Conservation (phyloP, 2,113 vertebrate genomes). For the Burhinus oedicnemus region DNA sequence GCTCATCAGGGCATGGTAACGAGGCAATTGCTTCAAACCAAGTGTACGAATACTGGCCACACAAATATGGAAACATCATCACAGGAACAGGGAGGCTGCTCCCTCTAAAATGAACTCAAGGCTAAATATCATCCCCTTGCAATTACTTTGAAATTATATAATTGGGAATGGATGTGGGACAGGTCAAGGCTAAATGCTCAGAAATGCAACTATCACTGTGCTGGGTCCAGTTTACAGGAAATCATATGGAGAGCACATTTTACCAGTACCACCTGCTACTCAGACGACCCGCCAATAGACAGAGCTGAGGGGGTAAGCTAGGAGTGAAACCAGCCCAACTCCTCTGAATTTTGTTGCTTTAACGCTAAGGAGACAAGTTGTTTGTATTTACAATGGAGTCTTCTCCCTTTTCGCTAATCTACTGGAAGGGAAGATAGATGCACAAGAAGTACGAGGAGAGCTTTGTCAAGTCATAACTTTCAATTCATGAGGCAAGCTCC, state of each 20-base stretch:
- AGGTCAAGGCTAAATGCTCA: constrained; percentile 6
- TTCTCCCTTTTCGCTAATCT: background rate
- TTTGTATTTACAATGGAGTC: background rate
- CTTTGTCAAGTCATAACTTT: background rate
- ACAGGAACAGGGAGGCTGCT: background rate
- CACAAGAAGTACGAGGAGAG: background rate
- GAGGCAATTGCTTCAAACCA: background rate
- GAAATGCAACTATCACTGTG: background rate
- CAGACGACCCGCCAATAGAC: background rate
- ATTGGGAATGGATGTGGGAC: background rate
- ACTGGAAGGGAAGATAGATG: background rate
- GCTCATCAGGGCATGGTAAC: constrained; percentile 6
- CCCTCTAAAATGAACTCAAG: background rate
- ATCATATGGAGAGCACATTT: background rate
- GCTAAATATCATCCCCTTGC: background rate
- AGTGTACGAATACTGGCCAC: background rate
- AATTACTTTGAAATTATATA: constrained; percentile 1
- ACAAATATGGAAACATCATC: background rate
- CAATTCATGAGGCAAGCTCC: background rate
- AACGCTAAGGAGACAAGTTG: background rate
- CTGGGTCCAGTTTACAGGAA: background rate
- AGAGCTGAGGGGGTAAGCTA: background rate
- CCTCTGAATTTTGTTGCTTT: background rate
- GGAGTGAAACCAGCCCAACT: background rate
- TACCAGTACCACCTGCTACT: background rate